Conservation (phyloP, 2,797 vertebrate genomes). For the Channa striata region DNA sequence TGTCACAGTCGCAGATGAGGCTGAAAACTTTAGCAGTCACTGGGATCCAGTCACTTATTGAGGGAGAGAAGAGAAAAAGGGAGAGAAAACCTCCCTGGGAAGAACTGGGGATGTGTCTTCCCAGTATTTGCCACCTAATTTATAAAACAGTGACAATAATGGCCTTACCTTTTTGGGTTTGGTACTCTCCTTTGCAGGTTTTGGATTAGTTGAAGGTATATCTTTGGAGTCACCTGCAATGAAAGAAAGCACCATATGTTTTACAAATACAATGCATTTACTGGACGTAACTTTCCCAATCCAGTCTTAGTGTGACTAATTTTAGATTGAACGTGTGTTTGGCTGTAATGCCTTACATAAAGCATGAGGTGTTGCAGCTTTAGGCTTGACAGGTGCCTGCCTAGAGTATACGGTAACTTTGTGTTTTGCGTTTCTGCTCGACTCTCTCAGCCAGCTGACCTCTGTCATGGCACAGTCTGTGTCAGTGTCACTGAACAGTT, state of each 20-base stretch:
- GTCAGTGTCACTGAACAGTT: conserved; percentile 93
- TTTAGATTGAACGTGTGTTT: background rate
- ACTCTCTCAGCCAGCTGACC: conserved; percentile 90
- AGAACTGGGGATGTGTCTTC: too few species aligned
- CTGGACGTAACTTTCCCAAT: too few species aligned
- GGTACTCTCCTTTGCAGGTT: conserved; percentile 43
- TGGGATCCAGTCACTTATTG: too few species aligned
- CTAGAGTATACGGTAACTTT: conserved; percentile 87
- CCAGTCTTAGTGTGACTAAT: background rate
- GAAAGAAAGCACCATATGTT: conserved; percentile 3
- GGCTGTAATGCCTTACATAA: conserved; percentile 64
- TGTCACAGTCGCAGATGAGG: too few species aligned
- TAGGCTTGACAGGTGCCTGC: conserved; percentile 65
- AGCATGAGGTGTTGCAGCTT: conserved; percentile 23
- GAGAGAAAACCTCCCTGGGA: too few species aligned
- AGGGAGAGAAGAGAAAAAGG: too few species aligned
- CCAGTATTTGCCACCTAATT: too few species aligned
- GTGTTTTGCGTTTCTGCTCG: conserved; percentile 85
- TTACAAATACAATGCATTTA: background rate
- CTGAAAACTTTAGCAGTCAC: too few species aligned
- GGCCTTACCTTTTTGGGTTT: conserved; percentile 70
- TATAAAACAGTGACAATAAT: background rate
- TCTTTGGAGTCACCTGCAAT: conserved; percentile 66
- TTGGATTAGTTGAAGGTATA: conserved; percentile 43
- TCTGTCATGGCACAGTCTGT: conserved; percentile 84